Conservation (phyloP, 2,113 vertebrate genomes). For the Caretta caretta region DNA sequence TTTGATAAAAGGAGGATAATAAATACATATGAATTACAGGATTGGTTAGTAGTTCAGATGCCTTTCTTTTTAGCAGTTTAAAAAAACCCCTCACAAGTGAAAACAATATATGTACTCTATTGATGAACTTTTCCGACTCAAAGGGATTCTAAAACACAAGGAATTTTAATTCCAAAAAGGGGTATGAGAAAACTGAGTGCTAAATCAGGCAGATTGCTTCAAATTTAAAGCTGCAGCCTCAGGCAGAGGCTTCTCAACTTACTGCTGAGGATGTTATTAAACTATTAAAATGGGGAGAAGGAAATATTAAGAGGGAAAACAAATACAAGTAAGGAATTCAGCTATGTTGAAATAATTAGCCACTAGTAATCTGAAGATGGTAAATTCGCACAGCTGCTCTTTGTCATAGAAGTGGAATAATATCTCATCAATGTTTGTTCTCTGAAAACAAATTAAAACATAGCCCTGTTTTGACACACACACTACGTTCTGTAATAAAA, state of each 20-base stretch:
- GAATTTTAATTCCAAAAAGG: not conserved
- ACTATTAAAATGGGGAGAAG: not conserved
- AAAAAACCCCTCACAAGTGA: not conserved
- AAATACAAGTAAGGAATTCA: not conserved
- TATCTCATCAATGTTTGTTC: not conserved
- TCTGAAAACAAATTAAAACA: not conserved
- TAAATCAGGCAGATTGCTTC: not conserved
- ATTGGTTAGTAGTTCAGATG: not conserved
- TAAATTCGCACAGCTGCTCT: not conserved
- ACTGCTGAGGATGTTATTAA: not conserved
- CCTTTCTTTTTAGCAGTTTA: not conserved
- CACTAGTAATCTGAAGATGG: not conserved
- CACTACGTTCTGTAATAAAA: not conserved
- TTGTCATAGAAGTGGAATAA: not conserved
- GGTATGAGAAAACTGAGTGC: not conserved
- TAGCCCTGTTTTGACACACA: not conserved
- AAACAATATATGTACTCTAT: not conserved
- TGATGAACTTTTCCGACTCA: not conserved
- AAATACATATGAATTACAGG: not conserved
- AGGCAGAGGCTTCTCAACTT: not conserved
- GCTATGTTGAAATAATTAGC: not conserved
- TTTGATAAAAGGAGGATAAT: not conserved
- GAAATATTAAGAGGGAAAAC: not conserved
- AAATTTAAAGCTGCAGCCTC: not conserved
- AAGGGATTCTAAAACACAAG: accelerated